phyloP scores from a whole-genome alignment of 2,113 vertebrate genomes.

The Piprites chloris region DNA sequence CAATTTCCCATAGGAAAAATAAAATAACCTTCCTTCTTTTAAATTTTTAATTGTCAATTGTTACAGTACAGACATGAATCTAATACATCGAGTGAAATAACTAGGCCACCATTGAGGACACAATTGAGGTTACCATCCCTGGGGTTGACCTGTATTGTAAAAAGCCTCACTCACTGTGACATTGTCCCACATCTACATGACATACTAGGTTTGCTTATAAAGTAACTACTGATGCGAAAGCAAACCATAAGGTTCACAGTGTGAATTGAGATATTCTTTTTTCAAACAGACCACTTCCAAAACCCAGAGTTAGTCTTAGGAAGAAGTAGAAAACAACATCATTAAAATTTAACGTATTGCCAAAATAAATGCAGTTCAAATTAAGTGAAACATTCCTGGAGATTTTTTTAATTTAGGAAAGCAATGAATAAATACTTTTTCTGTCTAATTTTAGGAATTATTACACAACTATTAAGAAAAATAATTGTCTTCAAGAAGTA shows the following conservation, averaged over 20 bases:
- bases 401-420: neutral
- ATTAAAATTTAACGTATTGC: neutral
- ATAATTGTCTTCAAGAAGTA: neutral
- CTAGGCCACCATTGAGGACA: neutral
- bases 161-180: neutral
- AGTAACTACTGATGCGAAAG: neutral
- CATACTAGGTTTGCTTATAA: neutral
- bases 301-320: neutral
- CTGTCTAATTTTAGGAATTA: neutral
- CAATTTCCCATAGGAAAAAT: neutral
- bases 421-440: neutral
- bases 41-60: neutral
- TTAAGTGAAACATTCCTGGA: neutral
- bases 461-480: neutral
- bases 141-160: neutral
- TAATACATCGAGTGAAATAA: neutral
- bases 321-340: neutral
- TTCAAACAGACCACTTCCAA: neutral
- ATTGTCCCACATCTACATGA: neutral
- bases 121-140: constrained; percentile 1
- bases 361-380: neutral
- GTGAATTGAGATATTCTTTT: neutral
- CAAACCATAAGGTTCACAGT: neutral
- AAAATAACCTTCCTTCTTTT: neutral
- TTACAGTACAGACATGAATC: neutral